A percentile compares a stretch with the other conserved stretches of the same genome.
Evolutionary conservation across 2,797 vertebrate species (phyloP).

Genomic region (Columba guinea): DNA sequence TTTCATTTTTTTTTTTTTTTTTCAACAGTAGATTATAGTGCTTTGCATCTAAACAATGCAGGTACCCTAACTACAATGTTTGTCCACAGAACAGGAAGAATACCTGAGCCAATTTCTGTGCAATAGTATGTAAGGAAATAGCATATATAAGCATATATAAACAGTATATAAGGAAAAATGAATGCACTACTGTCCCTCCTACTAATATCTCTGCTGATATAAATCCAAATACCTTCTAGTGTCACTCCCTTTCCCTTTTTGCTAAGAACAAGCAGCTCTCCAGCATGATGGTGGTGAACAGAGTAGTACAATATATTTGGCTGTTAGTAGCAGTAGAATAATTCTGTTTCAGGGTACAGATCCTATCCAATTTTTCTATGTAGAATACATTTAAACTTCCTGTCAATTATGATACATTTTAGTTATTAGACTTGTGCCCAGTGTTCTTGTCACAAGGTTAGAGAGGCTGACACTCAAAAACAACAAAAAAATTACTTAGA

Average conservation of each 20-base stretch:
- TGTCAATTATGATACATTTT: background rate
- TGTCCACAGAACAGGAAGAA: background rate
- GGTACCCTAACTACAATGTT: accelerated
- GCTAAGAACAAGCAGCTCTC: background rate
- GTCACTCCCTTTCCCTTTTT: background rate
- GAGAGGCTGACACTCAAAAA: background rate
- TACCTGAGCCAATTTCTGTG: background rate
- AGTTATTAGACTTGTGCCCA: background rate
- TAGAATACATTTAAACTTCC: background rate
- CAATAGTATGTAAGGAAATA: background rate
- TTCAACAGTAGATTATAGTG: background rate
- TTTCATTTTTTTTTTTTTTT: background rate
- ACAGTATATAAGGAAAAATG: background rate
- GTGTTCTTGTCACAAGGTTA: background rate
- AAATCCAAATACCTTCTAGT: background rate
- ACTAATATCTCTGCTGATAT: background rate
- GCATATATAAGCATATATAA: too few species aligned
- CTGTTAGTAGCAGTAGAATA: background rate
- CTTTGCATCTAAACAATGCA: background rate
- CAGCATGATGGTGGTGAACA: background rate
- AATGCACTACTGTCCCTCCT: background rate
- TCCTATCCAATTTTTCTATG: accelerated
- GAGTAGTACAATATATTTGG: background rate
- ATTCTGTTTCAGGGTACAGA: background rate
- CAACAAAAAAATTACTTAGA: background rate